Conservation (phyloP, 1,140 invertebrate species). For the Bradysia coprophila region DNA sequence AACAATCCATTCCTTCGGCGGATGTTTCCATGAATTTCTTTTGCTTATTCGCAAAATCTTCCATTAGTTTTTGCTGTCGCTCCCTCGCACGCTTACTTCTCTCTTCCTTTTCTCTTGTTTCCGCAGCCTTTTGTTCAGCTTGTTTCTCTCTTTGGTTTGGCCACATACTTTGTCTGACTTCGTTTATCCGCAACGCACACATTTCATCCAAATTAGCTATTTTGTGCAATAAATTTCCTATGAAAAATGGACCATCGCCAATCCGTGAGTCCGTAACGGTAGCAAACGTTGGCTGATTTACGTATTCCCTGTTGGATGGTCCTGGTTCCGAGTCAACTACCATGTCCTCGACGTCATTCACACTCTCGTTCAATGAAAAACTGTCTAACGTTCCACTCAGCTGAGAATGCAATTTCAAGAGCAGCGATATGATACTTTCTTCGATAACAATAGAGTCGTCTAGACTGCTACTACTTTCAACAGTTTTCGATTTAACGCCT, state of each 20-base stretch:
- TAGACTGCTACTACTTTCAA: conserved; percentile 8
- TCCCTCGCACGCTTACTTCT: conserved; percentile 68
- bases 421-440: conserved; percentile 80
- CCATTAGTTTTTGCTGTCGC: conserved; percentile 79
- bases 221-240: conserved; percentile 54
- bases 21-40: conserved; percentile 79
- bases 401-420: conserved; percentile 86
- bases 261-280: conserved; percentile 32
- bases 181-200: conserved; percentile 43
- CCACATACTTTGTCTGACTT: conserved; percentile 52
- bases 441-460: conserved; percentile 45
- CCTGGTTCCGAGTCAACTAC: conserved; percentile 13
- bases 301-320: conserved; percentile 9
- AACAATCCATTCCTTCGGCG: conserved; percentile 38
- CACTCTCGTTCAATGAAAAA: conserved; percentile 28
- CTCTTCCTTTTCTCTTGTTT: conserved; percentile 59
- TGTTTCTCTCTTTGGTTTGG: conserved; percentile 57
- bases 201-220: conserved; percentile 49
- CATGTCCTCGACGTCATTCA: conserved; percentile 6
- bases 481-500: neutral
- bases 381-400: conserved; percentile 65
- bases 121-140: conserved; percentile 47
- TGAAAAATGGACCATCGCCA: conserved; percentile 76
- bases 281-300: conserved; percentile 5
- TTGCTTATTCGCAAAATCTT: conserved; percentile 79